These are phyloP conservation scores for Drosophila imparisetae DNA, from an alignment of 2,888 invertebrate genomes.

Conservation along the genomic window DNA sequence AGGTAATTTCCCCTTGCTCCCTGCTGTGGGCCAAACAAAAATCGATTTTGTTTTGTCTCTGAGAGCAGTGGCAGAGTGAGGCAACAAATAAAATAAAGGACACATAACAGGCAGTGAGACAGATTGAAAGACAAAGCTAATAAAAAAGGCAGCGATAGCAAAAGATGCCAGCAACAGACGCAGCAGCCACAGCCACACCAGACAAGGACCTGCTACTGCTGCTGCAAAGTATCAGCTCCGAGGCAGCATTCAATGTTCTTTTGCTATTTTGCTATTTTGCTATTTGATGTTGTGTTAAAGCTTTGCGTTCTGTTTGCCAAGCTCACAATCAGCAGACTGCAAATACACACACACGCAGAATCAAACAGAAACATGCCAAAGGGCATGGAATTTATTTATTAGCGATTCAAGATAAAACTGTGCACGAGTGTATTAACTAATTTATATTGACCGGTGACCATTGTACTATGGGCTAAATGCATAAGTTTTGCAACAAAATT, in stretches of 20 bases:
- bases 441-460: conserved; percentile 44
- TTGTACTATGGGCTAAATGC: not conserved
- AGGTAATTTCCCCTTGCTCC: conserved; percentile 10
- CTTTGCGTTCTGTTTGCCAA: conserved; percentile 35
- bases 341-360: conserved; percentile 9
- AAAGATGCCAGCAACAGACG: conserved; percentile 43
- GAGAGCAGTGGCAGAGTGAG: conserved; percentile 25
- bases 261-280: conserved; percentile 6
- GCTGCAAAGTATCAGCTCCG: conserved; percentile 23
- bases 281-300: conserved; percentile 57
- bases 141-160: conserved; percentile 54
- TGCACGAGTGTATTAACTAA: conserved; percentile 70
- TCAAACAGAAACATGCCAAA: conserved; percentile 25
- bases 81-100: conserved; percentile 67
- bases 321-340: conserved; percentile 23
- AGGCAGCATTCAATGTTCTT: conserved; percentile 18
- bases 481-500: not conserved
- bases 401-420: conserved; percentile 64
- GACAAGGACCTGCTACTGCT: conserved; percentile 17
- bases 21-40: conserved; percentile 48
- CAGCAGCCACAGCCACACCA: conserved; percentile 16
- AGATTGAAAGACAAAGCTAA: conserved; percentile 66
- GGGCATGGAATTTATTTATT: conserved; percentile 75
- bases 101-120: conserved; percentile 50
- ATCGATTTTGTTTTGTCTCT: conserved; percentile 57